Percentiles rank a stretch among this genome's conserved stretches.
Evolutionary conservation across 2,113 vertebrate species (phyloP).

Genomic region (Lepus europaeus): DNA sequence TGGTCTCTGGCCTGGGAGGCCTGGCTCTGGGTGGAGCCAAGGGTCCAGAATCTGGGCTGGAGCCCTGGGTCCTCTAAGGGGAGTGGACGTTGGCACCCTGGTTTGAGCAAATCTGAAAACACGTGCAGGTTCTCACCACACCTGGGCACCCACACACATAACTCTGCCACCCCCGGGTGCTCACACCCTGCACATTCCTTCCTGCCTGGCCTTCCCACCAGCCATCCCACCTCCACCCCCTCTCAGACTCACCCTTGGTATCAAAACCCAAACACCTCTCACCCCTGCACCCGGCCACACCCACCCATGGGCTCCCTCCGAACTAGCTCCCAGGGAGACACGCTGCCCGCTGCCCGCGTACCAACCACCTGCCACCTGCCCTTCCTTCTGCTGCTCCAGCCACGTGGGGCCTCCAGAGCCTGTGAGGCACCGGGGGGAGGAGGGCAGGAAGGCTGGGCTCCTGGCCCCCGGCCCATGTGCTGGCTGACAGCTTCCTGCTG

Average conservation of each 20-base stretch:
- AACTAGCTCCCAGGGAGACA: background rate
- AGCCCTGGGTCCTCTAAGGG: background rate
- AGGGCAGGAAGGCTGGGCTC: slow-evolving; percentile 51
- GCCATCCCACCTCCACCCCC: slow-evolving; percentile 36
- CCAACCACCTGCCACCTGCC: background rate
- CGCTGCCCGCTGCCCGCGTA: background rate
- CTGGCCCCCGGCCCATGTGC: slow-evolving; percentile 59
- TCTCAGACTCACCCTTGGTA: slow-evolving; percentile 40
- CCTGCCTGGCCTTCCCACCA: slow-evolving; percentile 41
- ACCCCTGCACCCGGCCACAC: background rate
- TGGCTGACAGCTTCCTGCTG: slow-evolving; percentile 37
- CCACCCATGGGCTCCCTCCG: background rate
- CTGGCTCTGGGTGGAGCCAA: background rate
- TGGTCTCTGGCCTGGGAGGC: slow-evolving; percentile 12
- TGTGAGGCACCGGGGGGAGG: background rate
- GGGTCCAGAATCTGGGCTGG: background rate
- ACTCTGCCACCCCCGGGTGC: slow-evolving; percentile 4
- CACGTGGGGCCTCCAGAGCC: too few relatives aligned
- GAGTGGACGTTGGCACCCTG: slow-evolving; percentile 42
- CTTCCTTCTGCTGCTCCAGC: background rate
- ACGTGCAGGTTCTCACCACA: slow-evolving; percentile 59
- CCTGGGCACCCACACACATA: slow-evolving; percentile 74
- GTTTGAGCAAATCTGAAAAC: slow-evolving; percentile 63
- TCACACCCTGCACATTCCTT: slow-evolving; percentile 74
- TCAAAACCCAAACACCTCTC: slow-evolving; percentile 64